Base-by-base conservation (phyloP, 1,140 invertebrate genomes). In the Aphis gossypii region DNA sequence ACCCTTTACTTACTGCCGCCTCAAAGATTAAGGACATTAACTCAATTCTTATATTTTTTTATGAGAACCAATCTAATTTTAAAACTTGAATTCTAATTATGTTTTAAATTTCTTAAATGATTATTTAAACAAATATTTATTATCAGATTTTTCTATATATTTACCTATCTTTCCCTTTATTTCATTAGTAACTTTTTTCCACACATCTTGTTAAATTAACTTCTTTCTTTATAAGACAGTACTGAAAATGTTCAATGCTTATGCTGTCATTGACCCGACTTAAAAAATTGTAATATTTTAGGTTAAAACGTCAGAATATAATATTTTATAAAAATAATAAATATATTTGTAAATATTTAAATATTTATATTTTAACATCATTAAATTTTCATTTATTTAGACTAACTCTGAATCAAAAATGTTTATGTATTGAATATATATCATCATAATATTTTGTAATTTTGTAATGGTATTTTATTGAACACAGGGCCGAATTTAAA, bases 11-110 rank as follows among this genome's bases (percentile, higher is more conserved):
- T 14, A 14, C 30, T 30, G 56, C 9, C 25, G 9, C 25, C 56
- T 11, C 4, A 76, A 14, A 0, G 4, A 2, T 51, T 35, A n/a
- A 3, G 30, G 0, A 4, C 0, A n/a, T n/a, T n/a, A n/a, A n/a
- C 14, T 18, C 5, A n/a, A 76, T 76, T n/a, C 14, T 76, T n/a
- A 35, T 14, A 76, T 35, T 1, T 76, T 20, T 76, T n/a, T 1
- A 76, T 0, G 60, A 4, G 14, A 76, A 76, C 11, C 14, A 76
- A 18, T n/a, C 11, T 76, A 18, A 76, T n/a, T 76, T 76, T 76
- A 1, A 76, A 18, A 76, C n/a, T 76, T 76, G 30, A 76, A n/a
- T 76, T 35, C n/a, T 18, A n/a, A 68, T 68, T 68, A 5, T n/a
- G 60, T n/a, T n/a, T 68, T 68, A 14, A n/a, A 76, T n/a, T 76